A percentile compares a stretch with the other conserved stretches of the same genome.
phyloP scores from a whole-genome alignment of 1,140 invertebrate species.

The Brachionus rubens region DNA sequence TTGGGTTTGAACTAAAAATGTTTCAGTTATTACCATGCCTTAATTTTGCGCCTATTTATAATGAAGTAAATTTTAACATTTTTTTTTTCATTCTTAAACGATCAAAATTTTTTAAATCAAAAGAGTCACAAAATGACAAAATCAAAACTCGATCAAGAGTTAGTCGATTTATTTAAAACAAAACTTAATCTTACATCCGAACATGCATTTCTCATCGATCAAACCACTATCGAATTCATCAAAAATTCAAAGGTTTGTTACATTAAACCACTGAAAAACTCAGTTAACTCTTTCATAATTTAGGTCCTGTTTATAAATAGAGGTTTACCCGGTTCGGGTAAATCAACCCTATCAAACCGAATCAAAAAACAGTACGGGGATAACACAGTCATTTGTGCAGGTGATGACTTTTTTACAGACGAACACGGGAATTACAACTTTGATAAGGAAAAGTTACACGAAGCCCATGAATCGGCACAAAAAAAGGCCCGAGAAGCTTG shows the following conservation, averaged over 20 bases:
- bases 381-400: conserved; percentile 53
- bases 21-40: conserved; percentile 3
- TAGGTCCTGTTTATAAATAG: conserved; percentile 70
- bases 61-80: background rate
- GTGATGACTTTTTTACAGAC: conserved; percentile 56
- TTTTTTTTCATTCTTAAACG: background rate
- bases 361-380: conserved; percentile 51
- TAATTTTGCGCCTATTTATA: background rate
- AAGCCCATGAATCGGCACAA: conserved; percentile 55
- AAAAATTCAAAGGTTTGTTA: conserved; percentile 5
- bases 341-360: conserved; percentile 67
- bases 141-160: background rate
- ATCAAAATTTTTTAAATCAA: background rate
- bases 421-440: conserved; percentile 54
- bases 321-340: conserved; percentile 77
- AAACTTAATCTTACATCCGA: background rate
- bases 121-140: background rate
- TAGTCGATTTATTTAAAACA: background rate
- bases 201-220: background rate
- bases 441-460: conserved; percentile 50
- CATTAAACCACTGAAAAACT: background rate
- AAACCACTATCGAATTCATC: conserved; percentile 14
- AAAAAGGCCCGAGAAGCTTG: conserved; percentile 63
- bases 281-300: background rate
- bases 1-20: too few species aligned